Conservation (phyloP, 2,888 invertebrate species). For the Drosophila flavopinicola region DNA sequence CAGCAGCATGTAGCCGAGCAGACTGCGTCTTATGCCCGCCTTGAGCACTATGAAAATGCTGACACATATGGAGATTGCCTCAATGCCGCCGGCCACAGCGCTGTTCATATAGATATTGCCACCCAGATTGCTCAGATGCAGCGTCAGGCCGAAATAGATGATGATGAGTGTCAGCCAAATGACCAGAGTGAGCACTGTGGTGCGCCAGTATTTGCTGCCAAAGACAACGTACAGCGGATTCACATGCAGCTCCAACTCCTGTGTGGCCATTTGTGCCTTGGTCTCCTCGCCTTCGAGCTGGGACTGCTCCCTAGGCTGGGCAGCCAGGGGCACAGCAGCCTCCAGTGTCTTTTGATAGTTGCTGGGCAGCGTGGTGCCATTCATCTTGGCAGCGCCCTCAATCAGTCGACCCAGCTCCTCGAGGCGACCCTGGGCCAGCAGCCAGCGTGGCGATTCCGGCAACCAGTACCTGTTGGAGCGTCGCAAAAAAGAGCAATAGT, state of each 20-base stretch:
- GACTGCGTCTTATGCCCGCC: slow-evolving; percentile 89
- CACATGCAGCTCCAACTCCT: slow-evolving; percentile 57
- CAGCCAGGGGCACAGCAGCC: slow-evolving; percentile 69
- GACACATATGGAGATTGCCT: slow-evolving; percentile 89
- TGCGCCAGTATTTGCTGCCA: slow-evolving; percentile 87
- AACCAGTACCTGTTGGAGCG: slow-evolving; percentile 87
- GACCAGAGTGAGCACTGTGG: slow-evolving; percentile 88
- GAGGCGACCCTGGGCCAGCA: slow-evolving; percentile 88
- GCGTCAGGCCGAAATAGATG: slow-evolving; percentile 91
- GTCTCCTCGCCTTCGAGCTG: slow-evolving; percentile 30
- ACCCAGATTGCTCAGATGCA: slow-evolving; percentile 90
- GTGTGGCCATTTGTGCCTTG: slow-evolving; percentile 64
- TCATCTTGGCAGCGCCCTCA: slow-evolving; percentile 88
- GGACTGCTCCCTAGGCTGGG: slow-evolving; percentile 68
- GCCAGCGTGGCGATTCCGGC: slow-evolving; percentile 92
- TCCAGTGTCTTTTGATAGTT: slow-evolving; percentile 88
- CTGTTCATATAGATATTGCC: slow-evolving; percentile 90
- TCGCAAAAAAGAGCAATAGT: slow-evolving; percentile 1
- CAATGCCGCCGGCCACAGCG: slow-evolving; percentile 88
- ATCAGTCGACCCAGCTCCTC: slow-evolving; percentile 88
- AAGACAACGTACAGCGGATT: slow-evolving; percentile 88
- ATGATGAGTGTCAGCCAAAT: slow-evolving; percentile 91
- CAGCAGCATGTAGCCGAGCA: slow-evolving; percentile 88
- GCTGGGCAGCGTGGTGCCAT: slow-evolving; percentile 87
- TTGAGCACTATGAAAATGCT: slow-evolving; percentile 90